Evolutionary conservation across 2,797 vertebrate genomes (phyloP), one percentile per base, ranked within the genome.

Genomic region (Tragopan temminckii): DNA sequence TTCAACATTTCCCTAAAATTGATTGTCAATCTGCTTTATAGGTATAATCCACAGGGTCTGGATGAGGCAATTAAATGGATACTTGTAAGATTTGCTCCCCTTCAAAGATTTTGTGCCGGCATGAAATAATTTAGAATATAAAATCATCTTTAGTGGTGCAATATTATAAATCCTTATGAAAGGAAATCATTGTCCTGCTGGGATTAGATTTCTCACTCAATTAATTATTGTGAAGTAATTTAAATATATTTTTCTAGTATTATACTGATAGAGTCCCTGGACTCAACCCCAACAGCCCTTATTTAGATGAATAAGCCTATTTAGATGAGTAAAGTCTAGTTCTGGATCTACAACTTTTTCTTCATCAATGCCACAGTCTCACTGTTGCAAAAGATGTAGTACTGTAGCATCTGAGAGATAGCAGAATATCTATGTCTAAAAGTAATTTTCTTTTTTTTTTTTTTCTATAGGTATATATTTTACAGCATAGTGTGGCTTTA

Each of bases 161-260:
- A 92, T 70, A 90, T 90, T 94, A 87, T 94, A 94, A 94, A 71
- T 96, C 74, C 76, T 95, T 96, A 94, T 50, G 69, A 91, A 95
- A 96, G 85, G 84, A 97, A 95, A 92, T 88, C 38, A 43, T 75
- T 89, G 35, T 79, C 72, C 87, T 64, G 48, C 67, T 86, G 24
- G 80, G 72, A 81, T 83, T 89, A 94, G 70, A 24, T 76, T 95
- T 79, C 70, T 95, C 79, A 62, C 27, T 89, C 40, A 46, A 72
- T 63, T 89, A 45, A 64, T 95, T 81, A 88, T 76, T 74, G 89
- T 94, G 87, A 86, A 88, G 70, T 76, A 90, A 90, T 81, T 92
- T 83, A 77, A 88, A 94, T 92, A 86, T 88, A 92, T 96, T 97
- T 97, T 95, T 96, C 74, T 96, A 94, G 90, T 75, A 57, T 52